Base-by-base conservation (phyloP, 2,797 vertebrate genomes). In the Gymnothorax javanicus region DNA sequence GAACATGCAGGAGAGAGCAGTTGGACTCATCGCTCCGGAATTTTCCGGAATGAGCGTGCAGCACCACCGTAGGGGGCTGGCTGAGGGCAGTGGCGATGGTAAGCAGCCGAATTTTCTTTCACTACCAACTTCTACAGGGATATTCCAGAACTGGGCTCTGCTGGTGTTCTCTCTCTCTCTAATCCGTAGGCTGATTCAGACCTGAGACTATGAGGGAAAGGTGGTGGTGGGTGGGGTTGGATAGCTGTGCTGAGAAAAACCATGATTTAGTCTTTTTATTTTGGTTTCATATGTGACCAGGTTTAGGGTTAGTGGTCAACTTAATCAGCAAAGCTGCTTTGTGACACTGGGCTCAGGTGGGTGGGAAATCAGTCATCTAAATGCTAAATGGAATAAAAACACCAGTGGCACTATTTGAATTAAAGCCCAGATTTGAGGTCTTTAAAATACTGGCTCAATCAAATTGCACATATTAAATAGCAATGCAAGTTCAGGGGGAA, bases 41-140 rank as follows among this genome's bases (percentile, higher is more conserved):
- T 50, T 59, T 62, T 81, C 85, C 4, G 11, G 56, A 27, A 56
- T 83, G 82, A 69, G 23, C 57, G 84, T 84, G 82, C 82, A 87
- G n/a, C 67, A 84, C 13, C 86, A 77, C 69, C 15, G 23, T 20
- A 33, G 75, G 54, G 86, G 15, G 2, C 43, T 12, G 6, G 58
- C 20, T 50, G 82, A 84, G 57, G 57, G 43, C 33, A 33, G 69
- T 13, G 69, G 73, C 20, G 43, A 71, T n/a, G 82, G 86, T 87
- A 83, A 87, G 86, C 59, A 8, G 54, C 57, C 12, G 7, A 43
- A 23, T 33, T 77, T 54, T n/a, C 6, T 67, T n/a, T n/a, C 64
- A 67, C 64, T 25, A 5, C 64, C 64, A 67, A 7, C 20, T 67
- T 1, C 64, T 67, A n/a, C 7, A 67, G 23, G 23, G 64, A 67